Evolutionary conservation across 2,888 invertebrate species (phyloP).

Genomic region (Cephus pygmeus): DNA sequence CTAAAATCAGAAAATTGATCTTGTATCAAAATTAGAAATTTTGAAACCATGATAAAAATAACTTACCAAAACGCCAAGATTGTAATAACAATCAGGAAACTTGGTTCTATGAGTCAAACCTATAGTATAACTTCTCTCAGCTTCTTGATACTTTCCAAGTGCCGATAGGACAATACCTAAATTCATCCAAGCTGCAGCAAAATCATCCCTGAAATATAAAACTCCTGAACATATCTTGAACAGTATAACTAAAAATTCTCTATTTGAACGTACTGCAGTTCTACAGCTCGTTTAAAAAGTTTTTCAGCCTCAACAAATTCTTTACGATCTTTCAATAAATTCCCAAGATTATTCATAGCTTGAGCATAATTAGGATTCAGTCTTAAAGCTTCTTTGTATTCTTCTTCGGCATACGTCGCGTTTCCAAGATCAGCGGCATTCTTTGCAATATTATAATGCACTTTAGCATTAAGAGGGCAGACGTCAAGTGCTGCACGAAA

Average conservation of each 20-base stretch:
- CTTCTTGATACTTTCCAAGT: conserved; percentile 76
- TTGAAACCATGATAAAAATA: not conserved
- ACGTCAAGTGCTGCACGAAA: conserved; percentile 86
- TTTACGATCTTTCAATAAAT: conserved; percentile 80
- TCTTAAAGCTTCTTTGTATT: conserved; percentile 83
- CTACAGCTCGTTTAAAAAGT: conserved; percentile 78
- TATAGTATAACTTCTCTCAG: conserved; percentile 81
- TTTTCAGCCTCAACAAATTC: conserved; percentile 77
- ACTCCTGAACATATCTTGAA: not conserved
- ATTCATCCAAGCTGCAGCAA: conserved; percentile 99
- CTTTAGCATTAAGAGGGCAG: conserved; percentile 95
- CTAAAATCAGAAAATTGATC: conserved; percentile 63
- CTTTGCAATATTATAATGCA: conserved; percentile 92
- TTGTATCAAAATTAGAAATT: conserved; percentile 2
- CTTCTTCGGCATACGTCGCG: conserved; percentile 75
- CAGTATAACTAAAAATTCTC: not conserved
- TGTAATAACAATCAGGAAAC: conserved; percentile 95
- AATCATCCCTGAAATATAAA: conserved; percentile 75
- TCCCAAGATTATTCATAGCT: conserved; percentile 94
- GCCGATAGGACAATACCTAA: conserved; percentile 90
- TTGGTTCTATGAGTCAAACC: conserved; percentile 81
- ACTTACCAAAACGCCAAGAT: conserved; percentile 91
- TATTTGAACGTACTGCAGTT: conserved; percentile 72
- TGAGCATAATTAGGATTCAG: conserved; percentile 87
- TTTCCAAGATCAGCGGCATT: conserved; percentile 82